Percentiles rank a stretch among this genome's conserved stretches.
Conservation (phyloP, 2,797 vertebrate genomes). For the Brachyalestes nurse region DNA sequence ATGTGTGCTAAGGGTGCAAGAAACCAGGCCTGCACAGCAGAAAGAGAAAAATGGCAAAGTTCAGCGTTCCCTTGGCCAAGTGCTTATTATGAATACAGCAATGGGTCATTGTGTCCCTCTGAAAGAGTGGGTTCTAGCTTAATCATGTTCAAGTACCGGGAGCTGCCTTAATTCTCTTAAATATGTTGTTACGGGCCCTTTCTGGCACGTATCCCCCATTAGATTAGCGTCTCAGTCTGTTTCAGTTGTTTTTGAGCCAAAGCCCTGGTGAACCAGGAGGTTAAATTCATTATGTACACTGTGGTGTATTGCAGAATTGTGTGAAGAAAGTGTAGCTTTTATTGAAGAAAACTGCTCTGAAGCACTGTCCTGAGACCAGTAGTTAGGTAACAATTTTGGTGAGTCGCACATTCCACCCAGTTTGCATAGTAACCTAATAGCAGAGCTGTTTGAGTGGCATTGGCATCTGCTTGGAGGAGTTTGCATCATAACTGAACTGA, state of each 20-base stretch:
- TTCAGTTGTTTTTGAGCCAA: slow-evolving; percentile 27
- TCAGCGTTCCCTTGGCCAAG: slow-evolving; percentile 65
- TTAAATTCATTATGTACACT: slow-evolving; percentile 1
- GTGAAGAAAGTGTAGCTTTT: background rate
- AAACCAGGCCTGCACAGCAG: slow-evolving; percentile 56
- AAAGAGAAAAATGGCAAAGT: slow-evolving; percentile 60
- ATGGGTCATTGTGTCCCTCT: slow-evolving; percentile 78
- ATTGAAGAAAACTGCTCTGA: background rate
- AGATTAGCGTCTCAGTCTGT: slow-evolving; percentile 49
- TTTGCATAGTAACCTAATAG: slow-evolving; percentile 79
- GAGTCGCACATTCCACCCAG: background rate
- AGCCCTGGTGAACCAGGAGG: background rate
- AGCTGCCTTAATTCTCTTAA: slow-evolving; percentile 76
- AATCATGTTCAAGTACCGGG: slow-evolving; percentile 74
- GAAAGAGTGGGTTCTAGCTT: slow-evolving; percentile 76
- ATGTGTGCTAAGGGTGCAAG: slow-evolving; percentile 31
- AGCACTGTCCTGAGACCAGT: background rate
- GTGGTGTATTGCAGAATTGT: background rate
- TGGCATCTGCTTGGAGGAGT: slow-evolving; percentile 65
- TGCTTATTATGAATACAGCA: slow-evolving; percentile 75
- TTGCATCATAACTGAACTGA: background rate
- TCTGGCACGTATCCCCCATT: slow-evolving; percentile 47
- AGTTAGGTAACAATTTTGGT: background rate
- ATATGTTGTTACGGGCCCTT: slow-evolving; percentile 57
- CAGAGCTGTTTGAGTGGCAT: slow-evolving; percentile 69